phyloP scores from a whole-genome alignment of 2,888 invertebrate species.

The Drosophila demipolita region DNA sequence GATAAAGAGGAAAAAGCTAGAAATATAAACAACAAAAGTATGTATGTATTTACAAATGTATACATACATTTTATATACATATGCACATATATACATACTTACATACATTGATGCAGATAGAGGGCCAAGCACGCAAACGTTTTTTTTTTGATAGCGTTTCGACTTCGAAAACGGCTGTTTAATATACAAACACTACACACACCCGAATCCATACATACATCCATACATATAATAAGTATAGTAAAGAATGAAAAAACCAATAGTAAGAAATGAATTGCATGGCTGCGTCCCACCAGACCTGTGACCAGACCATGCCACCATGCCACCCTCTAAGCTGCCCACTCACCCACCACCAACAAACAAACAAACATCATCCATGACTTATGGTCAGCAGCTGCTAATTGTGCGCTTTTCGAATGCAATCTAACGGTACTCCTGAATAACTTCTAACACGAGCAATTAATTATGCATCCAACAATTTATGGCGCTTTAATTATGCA shows the following conservation, averaged over 20 bases:
- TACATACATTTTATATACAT: not conserved
- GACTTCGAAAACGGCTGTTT: slow-evolving; percentile 23
- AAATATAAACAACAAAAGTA: slow-evolving; percentile 27
- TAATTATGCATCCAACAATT: slow-evolving; percentile 56
- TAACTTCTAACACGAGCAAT: slow-evolving; percentile 54
- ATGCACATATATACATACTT: slow-evolving; percentile 9
- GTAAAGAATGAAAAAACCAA: slow-evolving; percentile 40
- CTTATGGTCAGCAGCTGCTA: slow-evolving; percentile 45
- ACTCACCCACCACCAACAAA: not conserved
- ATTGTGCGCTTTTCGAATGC: slow-evolving; percentile 38
- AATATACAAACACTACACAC: slow-evolving; percentile 23
- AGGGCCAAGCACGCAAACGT: slow-evolving; percentile 39
- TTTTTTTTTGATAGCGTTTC: slow-evolving; percentile 37
- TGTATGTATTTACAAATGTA: slow-evolving; percentile 6
- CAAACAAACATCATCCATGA: slow-evolving; percentile 6
- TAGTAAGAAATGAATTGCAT: slow-evolving; percentile 20
- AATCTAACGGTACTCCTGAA: slow-evolving; percentile 41
- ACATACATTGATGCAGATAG: slow-evolving; percentile 12
- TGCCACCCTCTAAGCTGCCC: not conserved
- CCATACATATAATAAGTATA: slow-evolving; percentile 26
- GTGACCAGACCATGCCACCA: slow-evolving; percentile 6
- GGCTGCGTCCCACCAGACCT: slow-evolving; percentile 18
- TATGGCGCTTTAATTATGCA: slow-evolving; percentile 56
- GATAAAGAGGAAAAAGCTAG: slow-evolving; percentile 64
- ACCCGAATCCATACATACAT: not conserved